phyloP scores from a whole-genome alignment of 53 echinoderm and acorn worm species.

The Antedon mediterranea region DNA sequence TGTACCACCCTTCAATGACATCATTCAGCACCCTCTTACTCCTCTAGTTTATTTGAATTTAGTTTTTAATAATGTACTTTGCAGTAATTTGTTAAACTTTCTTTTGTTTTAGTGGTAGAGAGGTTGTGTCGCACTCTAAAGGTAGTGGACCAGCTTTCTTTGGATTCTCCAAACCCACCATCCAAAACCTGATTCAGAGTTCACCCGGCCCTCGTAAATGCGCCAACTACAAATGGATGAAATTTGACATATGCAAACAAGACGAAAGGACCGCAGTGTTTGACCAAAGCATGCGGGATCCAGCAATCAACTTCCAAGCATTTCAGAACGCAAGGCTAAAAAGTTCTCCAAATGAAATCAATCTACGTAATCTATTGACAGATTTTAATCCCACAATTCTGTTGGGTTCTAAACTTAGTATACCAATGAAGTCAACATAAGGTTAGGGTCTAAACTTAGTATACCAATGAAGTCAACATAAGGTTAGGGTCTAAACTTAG shows the following conservation, averaged over 20 bases:
- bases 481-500: not conserved
- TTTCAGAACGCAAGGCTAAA: not conserved
- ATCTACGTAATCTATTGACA: not conserved
- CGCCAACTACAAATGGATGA: slow-evolving; percentile 29
- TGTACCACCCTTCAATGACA: too few relatives aligned
- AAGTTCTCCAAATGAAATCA: not conserved
- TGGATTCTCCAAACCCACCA: slow-evolving; percentile 82
- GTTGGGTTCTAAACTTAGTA: not conserved
- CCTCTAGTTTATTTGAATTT: too few relatives aligned
- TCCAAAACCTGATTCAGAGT: slow-evolving; percentile 83
- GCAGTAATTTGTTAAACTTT: not conserved
- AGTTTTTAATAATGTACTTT: too few relatives aligned
- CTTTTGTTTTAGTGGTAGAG: slow-evolving; percentile 17
- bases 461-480: too few relatives aligned
- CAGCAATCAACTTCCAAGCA: not conserved
- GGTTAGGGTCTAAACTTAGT: not conserved
- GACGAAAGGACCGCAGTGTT: slow-evolving; percentile 12
- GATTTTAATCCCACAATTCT: not conserved
- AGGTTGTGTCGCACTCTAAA: not conserved
- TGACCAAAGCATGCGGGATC: slow-evolving; percentile 1
- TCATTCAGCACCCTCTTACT: too few relatives aligned
- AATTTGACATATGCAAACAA: slow-evolving; percentile 41
- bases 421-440: too few relatives aligned
- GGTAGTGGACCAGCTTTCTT: slow-evolving; percentile 77
- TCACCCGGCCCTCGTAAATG: slow-evolving; percentile 38